Evolutionary conservation across 2,888 invertebrate genomes (phyloP), one percentile per base, ranked within the genome.

Genomic region (Cyclophora punctaria): DNA sequence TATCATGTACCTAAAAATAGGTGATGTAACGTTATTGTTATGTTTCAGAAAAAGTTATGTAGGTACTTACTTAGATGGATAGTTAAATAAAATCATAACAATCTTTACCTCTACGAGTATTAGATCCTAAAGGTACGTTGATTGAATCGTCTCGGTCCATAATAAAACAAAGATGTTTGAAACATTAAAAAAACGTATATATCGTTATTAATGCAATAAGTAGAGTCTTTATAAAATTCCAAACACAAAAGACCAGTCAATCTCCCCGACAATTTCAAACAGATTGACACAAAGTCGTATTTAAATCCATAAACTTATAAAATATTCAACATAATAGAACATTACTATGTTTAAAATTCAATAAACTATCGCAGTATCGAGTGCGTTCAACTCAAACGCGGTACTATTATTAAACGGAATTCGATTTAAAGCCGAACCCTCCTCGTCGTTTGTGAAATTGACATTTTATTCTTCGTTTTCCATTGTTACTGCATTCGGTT

Each of bases 381-480:
- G 87, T 83, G 77, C 87, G 78, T 87, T 87, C 87, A 87, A 86
- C 87, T 87, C 84, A 73, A 79, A 78, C 77, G 75, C 78, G 72
- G 73, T 80, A 83, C 87, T 86, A 87, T 87, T 86, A 87, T 87
- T 87, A 85, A 84, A 85, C 81, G 82, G 86, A 83, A 84, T 86
- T 87, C 87, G 87, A 87, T 87, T 85, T 85, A 83, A 81, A 86
- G 77, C 81, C 82, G 83, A 86, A 81, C 86, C 85, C 86, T 85
- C 87, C 82, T 83, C 78, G 85, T 78, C 85, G 86, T 85, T 87
- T 86, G 85, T 83, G 85, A 86, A 85, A 87, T 86, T 87, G 87
- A 84, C 87, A 87, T 87, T 87, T 52, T 86, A 87, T 87, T 86
- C 86, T 87, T 87, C 86, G 85, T 86, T 85, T 86, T 87, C 84